Evolutionary conservation across 2,113 vertebrate genomes (phyloP).

Genomic region (Clupea harengus): DNA sequence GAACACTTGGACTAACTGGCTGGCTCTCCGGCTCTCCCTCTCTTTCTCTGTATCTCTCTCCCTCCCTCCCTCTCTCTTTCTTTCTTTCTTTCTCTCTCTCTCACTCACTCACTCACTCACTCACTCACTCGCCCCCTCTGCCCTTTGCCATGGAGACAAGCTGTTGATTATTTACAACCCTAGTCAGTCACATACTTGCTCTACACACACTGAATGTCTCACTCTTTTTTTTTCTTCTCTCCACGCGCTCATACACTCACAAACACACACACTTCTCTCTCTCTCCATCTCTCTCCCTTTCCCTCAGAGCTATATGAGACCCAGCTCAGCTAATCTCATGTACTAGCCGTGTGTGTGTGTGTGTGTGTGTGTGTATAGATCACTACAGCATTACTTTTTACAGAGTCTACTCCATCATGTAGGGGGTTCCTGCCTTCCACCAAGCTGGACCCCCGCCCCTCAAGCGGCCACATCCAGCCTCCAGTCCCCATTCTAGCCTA

Average conservation of each 20-base stretch:
- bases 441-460: too few species aligned
- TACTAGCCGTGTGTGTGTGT: neutral
- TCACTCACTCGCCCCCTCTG: neutral
- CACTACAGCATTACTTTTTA: too few species aligned
- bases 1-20: constrained; percentile 57
- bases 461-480: too few species aligned
- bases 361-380: neutral
- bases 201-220: neutral
- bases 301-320: neutral
- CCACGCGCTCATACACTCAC: neutral
- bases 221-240: neutral
- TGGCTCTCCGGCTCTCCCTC: constrained; percentile 45
- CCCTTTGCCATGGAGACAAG: constrained; percentile 15
- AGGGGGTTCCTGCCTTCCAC: too few species aligned
- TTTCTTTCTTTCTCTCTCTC: neutral
- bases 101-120: neutral
- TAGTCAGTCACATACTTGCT: neutral
- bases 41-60: neutral
- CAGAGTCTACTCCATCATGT: too few species aligned
- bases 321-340: too few species aligned
- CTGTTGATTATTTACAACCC: constrained; percentile 16
- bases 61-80: constrained; percentile 8
- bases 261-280: neutral
- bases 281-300: neutral
- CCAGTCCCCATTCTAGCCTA: too few species aligned